Evolutionary conservation across 1,140 invertebrate genomes (phyloP).

Genomic region (Drosophila burlai): DNA sequence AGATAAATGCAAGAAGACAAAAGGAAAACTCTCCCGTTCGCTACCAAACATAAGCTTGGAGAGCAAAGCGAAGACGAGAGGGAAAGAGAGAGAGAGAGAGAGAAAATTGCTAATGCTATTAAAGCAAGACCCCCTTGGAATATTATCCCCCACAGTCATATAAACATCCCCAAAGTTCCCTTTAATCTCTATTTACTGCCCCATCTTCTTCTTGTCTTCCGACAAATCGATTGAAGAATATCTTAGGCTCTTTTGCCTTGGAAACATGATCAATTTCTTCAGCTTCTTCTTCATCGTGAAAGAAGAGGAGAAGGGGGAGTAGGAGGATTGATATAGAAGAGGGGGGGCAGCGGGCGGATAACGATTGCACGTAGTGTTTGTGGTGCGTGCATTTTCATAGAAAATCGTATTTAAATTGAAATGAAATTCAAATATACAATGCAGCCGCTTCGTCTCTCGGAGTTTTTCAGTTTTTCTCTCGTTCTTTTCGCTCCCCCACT

Average conservation of each 20-base stretch:
- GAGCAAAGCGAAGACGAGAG: background rate
- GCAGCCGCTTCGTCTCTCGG: slow-evolving; percentile 40
- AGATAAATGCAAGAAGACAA: background rate
- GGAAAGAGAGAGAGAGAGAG: too few species aligned
- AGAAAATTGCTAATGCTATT: background rate
- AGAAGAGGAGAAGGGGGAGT: background rate
- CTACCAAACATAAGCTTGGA: background rate
- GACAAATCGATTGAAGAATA: background rate
- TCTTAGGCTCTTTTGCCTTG: slow-evolving; percentile 29
- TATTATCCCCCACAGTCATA: background rate
- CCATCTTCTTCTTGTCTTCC: background rate
- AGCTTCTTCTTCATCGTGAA: background rate
- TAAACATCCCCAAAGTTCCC: slow-evolving; percentile 4
- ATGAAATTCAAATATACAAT: slow-evolving; percentile 83
- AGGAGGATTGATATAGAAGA: background rate
- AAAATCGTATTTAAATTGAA: slow-evolving; percentile 84
- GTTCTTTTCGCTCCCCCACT: slow-evolving; percentile 1
- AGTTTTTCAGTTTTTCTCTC: slow-evolving; percentile 34
- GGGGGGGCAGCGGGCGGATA: slow-evolving; percentile 13
- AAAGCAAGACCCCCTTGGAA: background rate
- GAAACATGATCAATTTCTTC: slow-evolving; percentile 49
- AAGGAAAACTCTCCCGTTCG: background rate
- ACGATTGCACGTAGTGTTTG: slow-evolving; percentile 58
- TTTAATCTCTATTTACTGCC: background rate
- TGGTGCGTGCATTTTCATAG: slow-evolving; percentile 82